Evolutionary conservation across 2,888 invertebrate genomes (phyloP).

Genomic region (Zaprionus obscuricornis): DNA sequence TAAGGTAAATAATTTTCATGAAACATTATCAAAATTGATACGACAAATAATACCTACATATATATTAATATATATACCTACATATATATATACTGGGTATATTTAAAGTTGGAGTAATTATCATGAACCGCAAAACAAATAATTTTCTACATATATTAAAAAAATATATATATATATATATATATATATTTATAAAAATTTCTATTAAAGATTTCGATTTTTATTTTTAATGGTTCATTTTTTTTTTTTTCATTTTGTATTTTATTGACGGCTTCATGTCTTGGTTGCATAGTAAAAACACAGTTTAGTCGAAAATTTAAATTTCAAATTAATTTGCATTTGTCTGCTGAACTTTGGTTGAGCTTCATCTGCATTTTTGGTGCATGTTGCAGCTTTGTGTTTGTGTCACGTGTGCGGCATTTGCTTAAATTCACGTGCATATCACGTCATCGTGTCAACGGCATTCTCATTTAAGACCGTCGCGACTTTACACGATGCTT

Average conservation of each 20-base stretch:
- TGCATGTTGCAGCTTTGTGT: constrained; percentile 35
- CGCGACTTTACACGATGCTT: constrained; percentile 11
- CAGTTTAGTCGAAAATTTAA: constrained; percentile 26
- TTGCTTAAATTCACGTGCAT: constrained; percentile 9
- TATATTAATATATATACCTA: too few relatives aligned
- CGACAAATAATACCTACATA: too few relatives aligned
- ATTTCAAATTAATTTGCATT: constrained; percentile 42
- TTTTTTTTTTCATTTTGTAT: constrained; percentile 3
- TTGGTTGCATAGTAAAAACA: too few relatives aligned
- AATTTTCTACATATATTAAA: too few relatives aligned
- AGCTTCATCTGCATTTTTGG: constrained; percentile 31
- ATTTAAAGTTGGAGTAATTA: constrained; percentile 9
- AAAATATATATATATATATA: too few relatives aligned
- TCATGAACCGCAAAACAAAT: constrained; percentile 10
- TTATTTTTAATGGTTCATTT: constrained; percentile 3
- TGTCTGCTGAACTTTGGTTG: constrained; percentile 15
- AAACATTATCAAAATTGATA: too few relatives aligned
- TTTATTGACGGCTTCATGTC: constrained; percentile 6
- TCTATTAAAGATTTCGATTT: neutral
- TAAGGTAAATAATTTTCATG: too few relatives aligned
- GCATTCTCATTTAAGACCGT: constrained; percentile 25
- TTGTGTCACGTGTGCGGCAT: constrained; percentile 19
- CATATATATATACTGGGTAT: too few relatives aligned
- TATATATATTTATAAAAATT: too few relatives aligned
- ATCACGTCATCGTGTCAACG: constrained; percentile 45